Evolutionary conservation across 1,140 invertebrate genomes (phyloP).

Genomic region (Triops longicaudatus): DNA sequence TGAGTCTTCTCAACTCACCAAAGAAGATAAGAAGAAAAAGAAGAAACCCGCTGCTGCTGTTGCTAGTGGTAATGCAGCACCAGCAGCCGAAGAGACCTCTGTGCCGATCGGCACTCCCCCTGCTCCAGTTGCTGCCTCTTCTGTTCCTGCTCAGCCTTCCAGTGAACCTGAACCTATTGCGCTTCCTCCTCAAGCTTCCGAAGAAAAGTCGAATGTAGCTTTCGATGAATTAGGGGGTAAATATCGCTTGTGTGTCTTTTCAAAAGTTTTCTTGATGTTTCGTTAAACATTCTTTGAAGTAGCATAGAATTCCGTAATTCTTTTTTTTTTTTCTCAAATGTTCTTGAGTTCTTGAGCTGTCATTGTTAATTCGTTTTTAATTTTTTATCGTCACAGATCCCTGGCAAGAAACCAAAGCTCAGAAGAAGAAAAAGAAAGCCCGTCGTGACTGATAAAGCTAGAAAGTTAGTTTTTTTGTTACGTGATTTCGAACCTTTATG

Average conservation of each 20-base stretch:
- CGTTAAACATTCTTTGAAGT: too few species aligned
- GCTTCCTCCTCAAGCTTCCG: background rate
- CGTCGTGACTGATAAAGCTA: conserved; percentile 22
- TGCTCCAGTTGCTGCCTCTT: background rate
- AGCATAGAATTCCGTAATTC: too few species aligned
- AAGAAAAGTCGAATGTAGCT: conserved; percentile 11
- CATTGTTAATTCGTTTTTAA: background rate
- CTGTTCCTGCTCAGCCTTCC: background rate
- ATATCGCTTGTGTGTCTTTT: background rate
- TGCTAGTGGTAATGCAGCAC: background rate
- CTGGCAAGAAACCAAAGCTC: conserved; percentile 12
- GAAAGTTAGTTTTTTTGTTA: background rate
- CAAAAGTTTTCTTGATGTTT: too few species aligned
- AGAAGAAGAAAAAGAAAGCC: conserved; percentile 24
- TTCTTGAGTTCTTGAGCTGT: background rate
- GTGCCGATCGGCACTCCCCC: background rate
- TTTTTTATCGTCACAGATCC: background rate
- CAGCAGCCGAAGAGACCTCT: background rate
- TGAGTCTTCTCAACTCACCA: background rate
- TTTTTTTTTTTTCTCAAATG: background rate
- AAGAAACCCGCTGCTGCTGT: background rate
- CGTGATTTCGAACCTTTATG: too few species aligned
- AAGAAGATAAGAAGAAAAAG: conserved; percentile 3
- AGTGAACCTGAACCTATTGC: background rate
- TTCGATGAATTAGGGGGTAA: conserved; percentile 20